Percentiles rank a stretch among this genome's conserved stretches.
Evolutionary conservation across 23 tunicate species (phyloP).

Genomic region (Diplosoma virens): DNA sequence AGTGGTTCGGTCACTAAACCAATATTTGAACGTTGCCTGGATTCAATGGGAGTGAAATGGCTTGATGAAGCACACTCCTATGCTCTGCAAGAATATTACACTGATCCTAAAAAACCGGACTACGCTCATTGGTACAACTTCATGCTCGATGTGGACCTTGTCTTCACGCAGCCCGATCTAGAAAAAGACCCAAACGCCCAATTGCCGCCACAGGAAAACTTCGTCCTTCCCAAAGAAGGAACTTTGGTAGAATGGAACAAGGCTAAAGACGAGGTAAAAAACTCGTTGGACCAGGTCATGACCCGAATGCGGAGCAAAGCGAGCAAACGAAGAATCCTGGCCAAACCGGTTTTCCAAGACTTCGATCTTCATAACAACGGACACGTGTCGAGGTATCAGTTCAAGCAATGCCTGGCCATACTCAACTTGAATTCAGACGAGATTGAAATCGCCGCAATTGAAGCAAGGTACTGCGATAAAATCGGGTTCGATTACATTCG

Average conservation of each 20-base stretch:
- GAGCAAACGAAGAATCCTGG: slow-evolving; percentile 53
- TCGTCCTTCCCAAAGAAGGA: slow-evolving; percentile 76
- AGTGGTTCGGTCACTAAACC: slow-evolving; percentile 73
- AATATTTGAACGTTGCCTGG: slow-evolving; percentile 64
- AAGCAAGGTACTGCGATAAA: slow-evolving; percentile 57
- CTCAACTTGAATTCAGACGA: slow-evolving; percentile 81
- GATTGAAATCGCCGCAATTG: slow-evolving; percentile 65
- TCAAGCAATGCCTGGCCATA: slow-evolving; percentile 63
- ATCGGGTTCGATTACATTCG: slow-evolving; percentile 76
- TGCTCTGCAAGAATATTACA: slow-evolving; percentile 45
- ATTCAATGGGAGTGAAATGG: slow-evolving; percentile 77
- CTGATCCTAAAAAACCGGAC: slow-evolving; percentile 64
- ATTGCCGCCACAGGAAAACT: slow-evolving; percentile 59
- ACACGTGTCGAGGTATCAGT: slow-evolving; percentile 81
- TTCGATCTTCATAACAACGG: slow-evolving; percentile 90
- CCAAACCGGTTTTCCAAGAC: slow-evolving; percentile 94
- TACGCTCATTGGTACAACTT: slow-evolving; percentile 53
- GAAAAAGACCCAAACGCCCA: slow-evolving; percentile 65
- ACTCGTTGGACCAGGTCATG: slow-evolving; percentile 60
- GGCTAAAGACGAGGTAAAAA: slow-evolving; percentile 7
- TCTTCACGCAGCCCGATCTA: slow-evolving; percentile 66
- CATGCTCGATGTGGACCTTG: slow-evolving; percentile 65
- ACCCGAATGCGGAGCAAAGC: slow-evolving; percentile 67
- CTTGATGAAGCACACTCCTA: slow-evolving; percentile 46
- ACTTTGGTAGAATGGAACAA: slow-evolving; percentile 32